Base-by-base conservation (phyloP, 2,113 vertebrate genomes). In the Cyphomyrus discorhynchus region DNA sequence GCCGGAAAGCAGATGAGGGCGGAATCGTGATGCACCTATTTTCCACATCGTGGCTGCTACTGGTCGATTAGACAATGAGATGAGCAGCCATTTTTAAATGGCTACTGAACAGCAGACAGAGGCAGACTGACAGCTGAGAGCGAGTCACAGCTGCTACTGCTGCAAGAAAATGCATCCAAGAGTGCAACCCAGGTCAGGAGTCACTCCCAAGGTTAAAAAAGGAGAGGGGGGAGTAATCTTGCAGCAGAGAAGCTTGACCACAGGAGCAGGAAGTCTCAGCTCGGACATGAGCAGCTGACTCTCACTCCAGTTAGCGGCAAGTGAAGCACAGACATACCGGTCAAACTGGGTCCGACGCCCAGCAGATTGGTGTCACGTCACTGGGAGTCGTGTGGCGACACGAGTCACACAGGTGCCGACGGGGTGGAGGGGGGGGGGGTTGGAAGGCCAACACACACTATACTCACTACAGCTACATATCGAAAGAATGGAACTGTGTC, bases 381-480 rank as follows among this genome's bases (percentile, higher is more conserved):
- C 35, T 2, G 74, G 35, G 5, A 39, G 74, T 77, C 35, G 35
- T 42, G 74, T 39, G 31, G 74, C 2, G 31, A 42, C 35, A 77
- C 11, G 35, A 77, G 74, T 77, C 35, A 77, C 82, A 46, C 45
- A n/a, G 42, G 42, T 84, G 45, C 80, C 42, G 8, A 83, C 42
- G 0, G 70, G 27, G 31, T 11, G 86, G 15, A 24, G 27, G 47
- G 47, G 92, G 91, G 93, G 91, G 90, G 93, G 91, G 92, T 89
- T 92, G 93, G 85, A 93, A 88, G 93, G 91, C 90, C 91, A 82
- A 93, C 95, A 92, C 93, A 94, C 90, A 94, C 96, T 94, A 96
- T 93, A 93, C 96, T 97, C 97, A 95, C 96, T 97, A 97, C 92
- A 94, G 95, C 94, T 95, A 96, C 94, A 95, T 92, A 95, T 24